Base-by-base conservation (phyloP, 2,113 vertebrate species). In the Lasiurus cinereus region DNA sequence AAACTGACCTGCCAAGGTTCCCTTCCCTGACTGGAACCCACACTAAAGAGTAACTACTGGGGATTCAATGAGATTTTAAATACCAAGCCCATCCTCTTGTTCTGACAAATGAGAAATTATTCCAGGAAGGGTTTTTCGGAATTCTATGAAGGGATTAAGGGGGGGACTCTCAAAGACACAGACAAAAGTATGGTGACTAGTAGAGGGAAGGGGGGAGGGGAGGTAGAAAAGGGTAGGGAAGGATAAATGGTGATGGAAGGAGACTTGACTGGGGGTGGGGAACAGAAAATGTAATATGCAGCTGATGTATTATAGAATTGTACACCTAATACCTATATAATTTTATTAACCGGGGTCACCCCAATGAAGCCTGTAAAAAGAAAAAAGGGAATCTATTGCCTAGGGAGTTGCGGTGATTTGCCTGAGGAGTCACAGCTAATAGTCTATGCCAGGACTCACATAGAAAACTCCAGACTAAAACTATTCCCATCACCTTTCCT, bases 381-480 rank as follows among this genome's bases (percentile, higher is more conserved):
- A 13, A 13, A 29, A 29, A n/a, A 18, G 14, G 62, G 52, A 84
- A 36, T 13, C 36, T 59, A 69, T 56, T 33, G 88, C 43, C 33
- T n/a, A 48, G 33, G 15, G 19, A 33, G 22, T 5, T 67, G 77
- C 13, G 78, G 64, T 74, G 74, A 89, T 76, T 70, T 72, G 76
- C 52, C 72, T n/a, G 19, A 66, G 29, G 18, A 59, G 14, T 54
- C 14, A 43, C 9, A 83, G 46, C 59, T 70, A 77, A 86, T 36
- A 78, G n/a, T 73, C 67, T 86, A 31, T 22, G 15, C 56, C n/a
- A 19, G 27, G 15, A 64, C 36, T 67, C 46, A 67, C 14, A 31
- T 2, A 85, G 52, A 94, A 94, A 94, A 31, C 48, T 73, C 66
- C 56, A 72, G 27, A n/a, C 62, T 72, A 33, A 91, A n/a, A 88